Base-by-base conservation (phyloP, 2,113 vertebrate species). In the Pandion haliaetus region DNA sequence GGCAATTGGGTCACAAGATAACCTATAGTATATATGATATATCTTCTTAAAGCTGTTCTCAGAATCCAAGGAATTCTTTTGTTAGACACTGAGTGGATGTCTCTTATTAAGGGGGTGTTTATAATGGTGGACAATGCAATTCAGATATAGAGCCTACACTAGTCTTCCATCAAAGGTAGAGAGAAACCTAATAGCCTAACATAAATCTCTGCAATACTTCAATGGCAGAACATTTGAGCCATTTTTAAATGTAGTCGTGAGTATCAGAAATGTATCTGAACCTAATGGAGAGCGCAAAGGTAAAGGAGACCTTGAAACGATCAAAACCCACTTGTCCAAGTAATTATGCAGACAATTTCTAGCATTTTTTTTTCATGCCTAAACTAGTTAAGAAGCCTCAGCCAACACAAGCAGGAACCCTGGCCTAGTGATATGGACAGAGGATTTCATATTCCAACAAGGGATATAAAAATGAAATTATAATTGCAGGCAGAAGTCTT, bases 61-160 rank as follows among this genome's bases (percentile, higher is more conserved):
- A 96, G 93, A 97, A 97, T 90, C 82, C 91, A 89, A 95, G 88
- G 82, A 95, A 92, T 98, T 97, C 91, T 95, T 97, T 97, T 93
- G 72, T 97, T 96, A 97, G 87, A 88, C 88, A 95, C 78, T 95
- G 91, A 97, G 92, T 90, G 62, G 66, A 94, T 93, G n/a, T 36
- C 65, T 95, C 90, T 97, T 98, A 96, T 98, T 97, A 97, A 95
- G 84, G 87, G 93, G 95, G 96, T 98, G 97, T 96, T 98, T 97
- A 94, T 97, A 95, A 91, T 76, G 50, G 90, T 71, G 89, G 94
- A 92, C 89, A 95, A 98, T 96, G 92, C n/a, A 66, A 90, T 80
- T 65, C 69, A 95, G 85, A 89, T 61, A 70, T 24, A 90, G 62
- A 94, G 88, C 94, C 93, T 91, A 87, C 82, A 89, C 79, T 82